These are phyloP conservation scores for Ciconia maguari DNA, from an alignment of 2,113 vertebrate genomes.

Conservation along the genomic window DNA sequence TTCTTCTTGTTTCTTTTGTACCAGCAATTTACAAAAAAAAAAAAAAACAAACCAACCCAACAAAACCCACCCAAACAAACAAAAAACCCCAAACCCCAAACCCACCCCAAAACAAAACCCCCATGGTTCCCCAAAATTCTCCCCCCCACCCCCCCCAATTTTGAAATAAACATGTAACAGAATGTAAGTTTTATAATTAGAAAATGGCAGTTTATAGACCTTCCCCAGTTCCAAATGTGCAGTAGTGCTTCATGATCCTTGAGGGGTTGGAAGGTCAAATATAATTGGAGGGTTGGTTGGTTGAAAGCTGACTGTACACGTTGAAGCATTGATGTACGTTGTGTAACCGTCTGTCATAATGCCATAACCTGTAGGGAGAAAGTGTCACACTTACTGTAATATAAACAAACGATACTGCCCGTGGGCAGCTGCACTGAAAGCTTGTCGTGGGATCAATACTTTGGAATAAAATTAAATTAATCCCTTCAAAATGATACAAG, in stretches of 20 bases:
- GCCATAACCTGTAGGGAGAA: slow-evolving; percentile 86
- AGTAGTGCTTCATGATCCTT: slow-evolving; percentile 87
- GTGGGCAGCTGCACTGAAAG: background rate
- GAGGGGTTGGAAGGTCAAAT: slow-evolving; percentile 96
- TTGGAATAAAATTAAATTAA: background rate
- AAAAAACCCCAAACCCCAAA: background rate
- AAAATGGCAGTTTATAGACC: slow-evolving; percentile 79
- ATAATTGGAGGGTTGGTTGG: slow-evolving; percentile 98
- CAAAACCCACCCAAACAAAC: background rate
- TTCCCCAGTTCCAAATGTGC: slow-evolving; percentile 45
- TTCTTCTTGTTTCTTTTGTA: slow-evolving; percentile 64
- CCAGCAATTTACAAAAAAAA: slow-evolving; percentile 85
- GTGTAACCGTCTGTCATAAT: slow-evolving; percentile 98
- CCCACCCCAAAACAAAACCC: background rate
- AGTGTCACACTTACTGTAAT: slow-evolving; percentile 21
- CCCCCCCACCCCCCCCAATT: slow-evolving; percentile 60
- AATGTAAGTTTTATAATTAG: slow-evolving; percentile 78
- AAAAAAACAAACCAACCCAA: background rate
- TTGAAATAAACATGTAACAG: slow-evolving; percentile 82
- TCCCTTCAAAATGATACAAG: background rate
- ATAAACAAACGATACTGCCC: background rate
- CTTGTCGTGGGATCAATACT: background rate
- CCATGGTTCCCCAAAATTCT: accelerated
- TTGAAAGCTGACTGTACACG: slow-evolving; percentile 98
- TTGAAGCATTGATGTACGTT: slow-evolving; percentile 95